A percentile compares a stretch with the other conserved stretches of the same genome.
phyloP scores from a whole-genome alignment of 2,797 vertebrate species.

The Semaprochilodus insignis region DNA sequence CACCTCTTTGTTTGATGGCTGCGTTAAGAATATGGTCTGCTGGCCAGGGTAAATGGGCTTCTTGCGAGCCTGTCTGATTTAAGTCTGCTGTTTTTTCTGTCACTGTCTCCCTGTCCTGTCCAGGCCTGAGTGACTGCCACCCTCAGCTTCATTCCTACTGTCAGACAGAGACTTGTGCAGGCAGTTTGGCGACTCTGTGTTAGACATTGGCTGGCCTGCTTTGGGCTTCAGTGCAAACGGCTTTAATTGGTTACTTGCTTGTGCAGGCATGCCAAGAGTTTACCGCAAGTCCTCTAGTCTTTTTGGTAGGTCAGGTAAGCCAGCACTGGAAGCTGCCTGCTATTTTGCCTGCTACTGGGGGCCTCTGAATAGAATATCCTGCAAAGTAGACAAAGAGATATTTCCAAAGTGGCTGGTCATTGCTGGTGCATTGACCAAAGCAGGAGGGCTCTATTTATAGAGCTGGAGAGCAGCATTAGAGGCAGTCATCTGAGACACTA shows the following conservation, averaged over 20 bases:
- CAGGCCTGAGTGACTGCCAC: constrained; percentile 47
- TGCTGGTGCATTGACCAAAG: constrained; percentile 18
- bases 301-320: constrained; percentile 45
- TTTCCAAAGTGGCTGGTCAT: constrained; percentile 30
- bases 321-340: constrained; percentile 6
- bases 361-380: constrained; percentile 19
- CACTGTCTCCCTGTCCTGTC: constrained; percentile 36
- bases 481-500: constrained; percentile 37
- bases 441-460: constrained; percentile 27
- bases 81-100: constrained; percentile 1
- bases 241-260: constrained; percentile 62
- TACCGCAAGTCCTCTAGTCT: constrained; percentile 3
- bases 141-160: constrained; percentile 59
- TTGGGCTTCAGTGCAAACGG: constrained; percentile 64
- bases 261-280: constrained; percentile 62
- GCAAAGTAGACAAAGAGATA: neutral
- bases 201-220: constrained; percentile 64
- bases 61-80: constrained; percentile 40
- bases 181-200: constrained; percentile 57
- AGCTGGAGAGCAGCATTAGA: constrained; percentile 24
- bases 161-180: constrained; percentile 54
- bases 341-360: constrained; percentile 13
- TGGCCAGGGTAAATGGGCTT: constrained; percentile 31
- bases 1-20: constrained; percentile 32
- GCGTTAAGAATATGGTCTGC: constrained; percentile 36